Evolutionary conservation across 1,140 invertebrate species (phyloP).

Genomic region (Carcinoscorpius rotundicauda): DNA sequence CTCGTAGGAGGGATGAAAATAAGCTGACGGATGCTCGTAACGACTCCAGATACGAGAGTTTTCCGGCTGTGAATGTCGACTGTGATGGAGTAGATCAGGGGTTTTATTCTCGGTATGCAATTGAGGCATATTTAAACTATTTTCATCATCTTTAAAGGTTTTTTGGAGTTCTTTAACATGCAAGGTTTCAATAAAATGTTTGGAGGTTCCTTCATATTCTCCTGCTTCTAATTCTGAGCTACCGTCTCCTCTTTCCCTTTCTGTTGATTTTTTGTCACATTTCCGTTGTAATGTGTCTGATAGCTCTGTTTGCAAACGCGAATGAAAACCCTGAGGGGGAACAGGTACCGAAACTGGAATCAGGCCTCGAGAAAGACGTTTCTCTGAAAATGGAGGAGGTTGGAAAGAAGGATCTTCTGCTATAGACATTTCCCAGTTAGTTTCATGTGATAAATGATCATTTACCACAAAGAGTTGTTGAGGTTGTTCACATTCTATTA

Average conservation of each 20-base stretch:
- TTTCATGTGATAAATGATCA: slow-evolving; percentile 8
- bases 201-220: slow-evolving; percentile 9
- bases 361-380: not conserved
- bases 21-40: no score
- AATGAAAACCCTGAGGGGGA: slow-evolving; percentile 13
- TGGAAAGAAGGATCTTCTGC: not conserved
- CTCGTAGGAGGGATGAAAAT: no score
- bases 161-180: no score
- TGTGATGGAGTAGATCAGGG: no score
- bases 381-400: not conserved
- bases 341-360: slow-evolving; percentile 3
- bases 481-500: slow-evolving; percentile 5
- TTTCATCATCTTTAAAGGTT: no score
- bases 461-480: slow-evolving; percentile 12
- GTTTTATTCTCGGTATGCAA: no score
- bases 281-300: slow-evolving; percentile 13
- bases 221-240: slow-evolving; percentile 18
- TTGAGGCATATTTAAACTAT: no score
- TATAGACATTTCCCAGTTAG: not conserved
- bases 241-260: slow-evolving; percentile 18
- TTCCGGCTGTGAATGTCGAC: no score
- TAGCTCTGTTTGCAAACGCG: slow-evolving; percentile 16
- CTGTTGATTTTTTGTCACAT: not conserved
- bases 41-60: no score
- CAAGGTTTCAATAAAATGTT: no score